Evolutionary conservation across 2,113 vertebrate genomes (phyloP).

Genomic region (Tretioscincus oriximinensis): DNA sequence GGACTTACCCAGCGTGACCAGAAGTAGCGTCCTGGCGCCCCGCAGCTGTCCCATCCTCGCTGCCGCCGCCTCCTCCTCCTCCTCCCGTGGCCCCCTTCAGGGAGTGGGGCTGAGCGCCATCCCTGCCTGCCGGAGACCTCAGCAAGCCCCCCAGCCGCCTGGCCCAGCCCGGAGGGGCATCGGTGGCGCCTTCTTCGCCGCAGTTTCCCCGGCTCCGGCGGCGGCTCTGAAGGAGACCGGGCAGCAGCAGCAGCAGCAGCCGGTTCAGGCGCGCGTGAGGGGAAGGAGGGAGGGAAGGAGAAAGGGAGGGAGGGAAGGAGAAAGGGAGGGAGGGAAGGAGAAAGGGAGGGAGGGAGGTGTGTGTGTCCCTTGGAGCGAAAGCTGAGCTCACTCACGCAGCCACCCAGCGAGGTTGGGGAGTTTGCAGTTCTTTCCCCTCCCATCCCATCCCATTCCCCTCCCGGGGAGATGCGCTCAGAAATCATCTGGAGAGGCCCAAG

Average conservation of each 20-base stretch:
- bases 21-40: constrained; percentile 5
- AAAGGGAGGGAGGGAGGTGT: no score
- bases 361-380: no score
- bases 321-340: no score
- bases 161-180: not conserved
- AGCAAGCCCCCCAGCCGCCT: not conserved
- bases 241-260: no score
- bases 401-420: not conserved
- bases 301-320: no score
- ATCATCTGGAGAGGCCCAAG: not conserved
- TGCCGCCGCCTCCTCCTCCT: constrained; percentile 34
- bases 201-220: not conserved
- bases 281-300: no score
- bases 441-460: not conserved
- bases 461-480: not conserved
- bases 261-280: no score
- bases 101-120: not conserved
- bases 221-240: not conserved
- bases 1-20: constrained; percentile 35
- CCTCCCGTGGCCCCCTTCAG: not conserved
- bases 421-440: not conserved
- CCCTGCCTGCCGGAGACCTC: not conserved
- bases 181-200: not conserved
- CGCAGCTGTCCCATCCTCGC: not conserved
- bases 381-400: no score